Evolutionary conservation across 2,113 vertebrate genomes (phyloP).

Genomic region (Actenoides lindsayi): DNA sequence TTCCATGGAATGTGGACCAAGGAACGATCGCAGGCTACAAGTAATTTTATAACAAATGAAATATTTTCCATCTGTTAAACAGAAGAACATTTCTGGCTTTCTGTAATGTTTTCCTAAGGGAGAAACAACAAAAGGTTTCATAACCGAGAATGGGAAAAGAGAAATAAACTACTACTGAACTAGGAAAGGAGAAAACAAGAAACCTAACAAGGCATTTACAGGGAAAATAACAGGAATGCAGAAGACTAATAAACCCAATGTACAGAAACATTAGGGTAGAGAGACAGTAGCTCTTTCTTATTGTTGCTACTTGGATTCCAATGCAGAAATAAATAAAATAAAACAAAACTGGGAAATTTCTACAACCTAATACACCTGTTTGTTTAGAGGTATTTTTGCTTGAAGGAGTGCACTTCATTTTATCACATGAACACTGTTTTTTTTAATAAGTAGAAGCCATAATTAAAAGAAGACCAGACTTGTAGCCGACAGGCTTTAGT

Average conservation of each 20-base stretch:
- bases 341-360: background rate
- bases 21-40: background rate
- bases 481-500: background rate
- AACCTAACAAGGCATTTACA: background rate
- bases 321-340: background rate
- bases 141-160: background rate
- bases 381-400: background rate
- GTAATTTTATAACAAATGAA: constrained; percentile 35
- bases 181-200: background rate
- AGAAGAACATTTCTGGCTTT: constrained; percentile 27
- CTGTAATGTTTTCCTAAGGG: background rate
- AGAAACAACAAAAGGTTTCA: constrained; percentile 50
- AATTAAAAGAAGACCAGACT: background rate
- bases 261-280: background rate
- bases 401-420: background rate
- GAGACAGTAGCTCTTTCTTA: background rate
- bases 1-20: background rate
- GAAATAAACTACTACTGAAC: constrained; percentile 39
- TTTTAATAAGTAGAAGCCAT: background rate
- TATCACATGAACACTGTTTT: background rate
- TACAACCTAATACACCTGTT: background rate
- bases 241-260: background rate
- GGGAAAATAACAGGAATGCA: constrained; percentile 24
- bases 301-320: background rate
- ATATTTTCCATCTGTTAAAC: constrained; percentile 23